Conservation (phyloP, 1,140 invertebrate species). For the Saccostrea echinata region DNA sequence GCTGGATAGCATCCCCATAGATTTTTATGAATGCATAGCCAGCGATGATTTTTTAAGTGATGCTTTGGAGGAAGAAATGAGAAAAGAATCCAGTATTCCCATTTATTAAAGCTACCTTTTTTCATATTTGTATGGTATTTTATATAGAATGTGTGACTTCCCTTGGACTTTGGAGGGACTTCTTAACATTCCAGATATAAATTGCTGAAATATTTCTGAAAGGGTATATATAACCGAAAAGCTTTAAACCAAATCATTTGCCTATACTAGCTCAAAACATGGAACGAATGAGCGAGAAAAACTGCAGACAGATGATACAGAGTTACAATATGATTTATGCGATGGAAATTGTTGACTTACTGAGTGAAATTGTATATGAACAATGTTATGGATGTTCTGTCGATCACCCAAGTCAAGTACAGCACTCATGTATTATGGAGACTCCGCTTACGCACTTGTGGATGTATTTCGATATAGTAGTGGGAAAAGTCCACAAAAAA, state of each 20-base stretch:
- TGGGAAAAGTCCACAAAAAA: neutral
- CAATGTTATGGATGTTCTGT: constrained; percentile 33
- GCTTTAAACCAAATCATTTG: neutral
- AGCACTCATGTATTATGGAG: constrained; percentile 17
- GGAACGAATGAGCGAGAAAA: neutral
- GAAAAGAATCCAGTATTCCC: neutral
- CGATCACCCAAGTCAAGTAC: constrained; percentile 27
- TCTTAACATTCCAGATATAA: neutral
- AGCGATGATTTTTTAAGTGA: neutral
- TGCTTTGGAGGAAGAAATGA: neutral
- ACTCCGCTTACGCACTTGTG: neutral
- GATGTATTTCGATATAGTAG: neutral
- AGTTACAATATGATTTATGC: neutral
- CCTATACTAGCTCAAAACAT: neutral
- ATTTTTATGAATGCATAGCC: neutral
- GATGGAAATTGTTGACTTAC: constrained; percentile 16
- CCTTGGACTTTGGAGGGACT: neutral
- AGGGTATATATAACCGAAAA: constrained; percentile 16
- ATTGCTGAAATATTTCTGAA: constrained; percentile 32
- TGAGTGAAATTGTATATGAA: constrained; percentile 1
- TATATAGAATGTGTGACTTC: too few species aligned
- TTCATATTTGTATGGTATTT: too few species aligned
- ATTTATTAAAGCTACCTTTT: too few species aligned
- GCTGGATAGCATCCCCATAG: neutral
- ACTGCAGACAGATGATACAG: neutral